Conservation (phyloP, 2,113 vertebrate species). For the Myanophis thanlyinensis region DNA sequence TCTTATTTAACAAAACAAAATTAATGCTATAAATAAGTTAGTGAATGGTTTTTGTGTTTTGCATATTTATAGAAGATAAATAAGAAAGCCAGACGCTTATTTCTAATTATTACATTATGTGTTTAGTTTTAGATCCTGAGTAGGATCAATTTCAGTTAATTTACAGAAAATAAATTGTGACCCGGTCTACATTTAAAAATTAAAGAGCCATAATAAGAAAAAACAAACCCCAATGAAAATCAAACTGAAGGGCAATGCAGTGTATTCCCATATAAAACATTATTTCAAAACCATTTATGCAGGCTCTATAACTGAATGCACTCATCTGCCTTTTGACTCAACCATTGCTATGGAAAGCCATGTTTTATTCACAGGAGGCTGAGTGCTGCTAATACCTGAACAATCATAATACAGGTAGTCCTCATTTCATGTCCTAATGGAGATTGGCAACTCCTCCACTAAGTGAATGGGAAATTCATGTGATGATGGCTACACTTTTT, state of each 20-base stretch:
- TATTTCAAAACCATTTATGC: not conserved
- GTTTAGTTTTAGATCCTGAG: not conserved
- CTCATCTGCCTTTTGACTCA: not conserved
- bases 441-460: not conserved
- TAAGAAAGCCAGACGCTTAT: not conserved
- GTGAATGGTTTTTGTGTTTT: not conserved
- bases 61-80: not conserved
- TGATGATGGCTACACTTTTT: not conserved
- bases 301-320: not conserved
- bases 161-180: constrained; percentile 12
- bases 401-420: not conserved
- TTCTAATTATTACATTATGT: not conserved
- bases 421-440: not conserved
- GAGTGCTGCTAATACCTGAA: not conserved
- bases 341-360: not conserved
- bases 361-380: not conserved
- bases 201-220: constrained; percentile 37
- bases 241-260: not conserved
- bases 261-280: not conserved
- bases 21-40: not conserved
- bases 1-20: not conserved
- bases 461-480: not conserved
- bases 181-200: constrained; percentile 55
- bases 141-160: not conserved
- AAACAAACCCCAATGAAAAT: not conserved